A percentile compares a stretch with the other conserved stretches of the same genome.
These are phyloP conservation scores for Harpegnathos saltator DNA, from an alignment of 1,140 invertebrate genomes.

Conservation along the genomic window DNA sequence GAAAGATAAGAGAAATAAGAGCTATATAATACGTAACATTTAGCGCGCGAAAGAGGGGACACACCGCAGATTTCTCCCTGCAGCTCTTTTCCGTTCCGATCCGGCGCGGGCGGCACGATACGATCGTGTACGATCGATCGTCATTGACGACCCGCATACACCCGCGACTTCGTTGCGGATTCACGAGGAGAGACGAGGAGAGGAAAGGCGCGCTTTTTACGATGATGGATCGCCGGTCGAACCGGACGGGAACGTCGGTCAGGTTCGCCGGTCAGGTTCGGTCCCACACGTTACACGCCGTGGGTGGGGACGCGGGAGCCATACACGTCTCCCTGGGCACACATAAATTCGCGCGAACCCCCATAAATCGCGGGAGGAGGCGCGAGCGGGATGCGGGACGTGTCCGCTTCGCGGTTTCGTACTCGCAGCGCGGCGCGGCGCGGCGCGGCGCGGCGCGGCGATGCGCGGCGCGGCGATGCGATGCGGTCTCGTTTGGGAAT, in stretches of 20 bases:
- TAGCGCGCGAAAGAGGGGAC: slow-evolving; percentile 36
- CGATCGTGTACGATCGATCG: slow-evolving; percentile 65
- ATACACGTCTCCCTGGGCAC: slow-evolving; percentile 62
- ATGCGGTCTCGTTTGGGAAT: slow-evolving; percentile 59
- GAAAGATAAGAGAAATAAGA: too few species aligned
- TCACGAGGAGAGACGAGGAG: slow-evolving; percentile 29
- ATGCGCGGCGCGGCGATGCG: slow-evolving; percentile 2
- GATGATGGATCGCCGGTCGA: slow-evolving; percentile 76
- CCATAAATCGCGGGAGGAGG: slow-evolving; percentile 72
- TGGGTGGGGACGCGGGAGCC: slow-evolving; percentile 52
- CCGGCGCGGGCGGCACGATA: slow-evolving; percentile 34
- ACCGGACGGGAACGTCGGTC: slow-evolving; percentile 72
- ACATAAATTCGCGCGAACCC: slow-evolving; percentile 77
- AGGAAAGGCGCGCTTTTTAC: slow-evolving; percentile 70
- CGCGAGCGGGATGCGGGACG: slow-evolving; percentile 71
- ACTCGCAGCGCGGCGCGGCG: slow-evolving; percentile 26
- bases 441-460: slow-evolving; percentile 30
- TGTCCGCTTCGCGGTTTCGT: slow-evolving; percentile 59
- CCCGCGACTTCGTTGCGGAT: slow-evolving; percentile 53
- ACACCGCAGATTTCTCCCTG: slow-evolving; percentile 40
- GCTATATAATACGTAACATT: not conserved
- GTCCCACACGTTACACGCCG: slow-evolving; percentile 38
- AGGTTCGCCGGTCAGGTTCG: slow-evolving; percentile 53
- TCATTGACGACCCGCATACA: slow-evolving; percentile 63
- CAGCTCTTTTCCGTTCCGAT: slow-evolving; percentile 37